Evolutionary conservation across 1,140 invertebrate species (phyloP).

Genomic region (Aphis gossypii): DNA sequence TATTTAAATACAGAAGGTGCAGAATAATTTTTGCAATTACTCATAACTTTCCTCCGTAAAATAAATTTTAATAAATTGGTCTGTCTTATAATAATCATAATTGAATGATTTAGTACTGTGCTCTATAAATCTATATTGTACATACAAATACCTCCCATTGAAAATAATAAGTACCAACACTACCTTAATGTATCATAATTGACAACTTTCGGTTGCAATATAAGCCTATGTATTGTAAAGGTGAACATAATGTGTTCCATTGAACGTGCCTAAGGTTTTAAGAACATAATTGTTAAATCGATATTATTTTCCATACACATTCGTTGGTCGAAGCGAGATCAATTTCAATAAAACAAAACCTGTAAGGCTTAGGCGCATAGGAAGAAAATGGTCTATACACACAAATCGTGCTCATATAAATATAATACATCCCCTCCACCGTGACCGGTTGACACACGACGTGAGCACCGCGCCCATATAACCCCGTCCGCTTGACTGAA

Average conservation of each 20-base stretch:
- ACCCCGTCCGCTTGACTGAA: neutral
- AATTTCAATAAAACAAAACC: neutral
- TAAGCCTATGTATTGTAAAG: no score
- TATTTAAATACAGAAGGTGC: neutral
- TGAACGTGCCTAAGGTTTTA: neutral
- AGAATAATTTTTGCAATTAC: neutral
- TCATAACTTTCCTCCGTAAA: neutral
- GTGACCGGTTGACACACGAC: neutral
- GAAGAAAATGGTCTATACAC: neutral
- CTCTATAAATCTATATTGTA: neutral
- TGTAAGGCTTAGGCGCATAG: neutral
- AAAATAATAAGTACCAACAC: neutral
- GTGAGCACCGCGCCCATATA: constrained; percentile 4
- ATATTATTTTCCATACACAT: neutral
- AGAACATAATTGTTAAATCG: neutral
- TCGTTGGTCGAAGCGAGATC: neutral
- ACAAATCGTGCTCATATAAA: neutral
- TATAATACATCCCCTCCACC: neutral
- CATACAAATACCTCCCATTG: neutral
- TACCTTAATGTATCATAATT: neutral
- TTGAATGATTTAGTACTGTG: neutral
- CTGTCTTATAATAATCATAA: neutral
- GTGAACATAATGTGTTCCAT: neutral
- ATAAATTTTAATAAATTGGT: neutral
- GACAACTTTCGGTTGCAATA: neutral